These are phyloP conservation scores for Caenorhabditis sp. DNA, from an alignment of 2,888 invertebrate species.

Conservation along the genomic window DNA sequence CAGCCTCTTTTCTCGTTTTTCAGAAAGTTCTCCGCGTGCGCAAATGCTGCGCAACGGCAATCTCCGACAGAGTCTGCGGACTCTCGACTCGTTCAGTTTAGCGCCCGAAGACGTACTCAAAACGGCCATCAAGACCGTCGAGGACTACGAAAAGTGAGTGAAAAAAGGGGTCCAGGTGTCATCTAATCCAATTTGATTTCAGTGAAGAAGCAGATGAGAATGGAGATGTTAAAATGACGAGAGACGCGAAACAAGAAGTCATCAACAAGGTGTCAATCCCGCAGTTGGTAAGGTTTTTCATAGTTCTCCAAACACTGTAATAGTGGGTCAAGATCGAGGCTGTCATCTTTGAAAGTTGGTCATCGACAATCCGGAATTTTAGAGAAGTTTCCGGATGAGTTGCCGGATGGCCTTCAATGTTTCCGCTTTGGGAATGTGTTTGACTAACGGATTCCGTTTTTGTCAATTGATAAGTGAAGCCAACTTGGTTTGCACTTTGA, in stretches of 20 bases:
- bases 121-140: conserved; percentile 49
- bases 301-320: too few relatives aligned
- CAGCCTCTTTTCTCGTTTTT: conserved; percentile 8
- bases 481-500: conserved; percentile 27
- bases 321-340: too few relatives aligned
- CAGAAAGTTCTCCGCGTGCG: background rate
- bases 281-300: conserved; percentile 38
- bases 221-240: conserved; percentile 30
- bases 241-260: conserved; percentile 41
- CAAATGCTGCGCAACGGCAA: conserved; percentile 49
- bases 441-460: background rate
- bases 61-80: conserved; percentile 51
- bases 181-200: background rate
- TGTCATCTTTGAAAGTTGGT: too few relatives aligned
- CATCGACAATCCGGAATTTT: too few relatives aligned
- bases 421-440: background rate
- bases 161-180: background rate
- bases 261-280: conserved; percentile 49
- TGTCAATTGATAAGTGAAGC: background rate
- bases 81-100: conserved; percentile 55
- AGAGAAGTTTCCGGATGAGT: too few relatives aligned
- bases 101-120: conserved; percentile 51
- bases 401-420: too few relatives aligned
- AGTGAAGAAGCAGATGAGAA: conserved; percentile 31
- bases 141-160: conserved; percentile 48